Conservation (phyloP, 1,140 invertebrate species). For the Calycopis cecrops region DNA sequence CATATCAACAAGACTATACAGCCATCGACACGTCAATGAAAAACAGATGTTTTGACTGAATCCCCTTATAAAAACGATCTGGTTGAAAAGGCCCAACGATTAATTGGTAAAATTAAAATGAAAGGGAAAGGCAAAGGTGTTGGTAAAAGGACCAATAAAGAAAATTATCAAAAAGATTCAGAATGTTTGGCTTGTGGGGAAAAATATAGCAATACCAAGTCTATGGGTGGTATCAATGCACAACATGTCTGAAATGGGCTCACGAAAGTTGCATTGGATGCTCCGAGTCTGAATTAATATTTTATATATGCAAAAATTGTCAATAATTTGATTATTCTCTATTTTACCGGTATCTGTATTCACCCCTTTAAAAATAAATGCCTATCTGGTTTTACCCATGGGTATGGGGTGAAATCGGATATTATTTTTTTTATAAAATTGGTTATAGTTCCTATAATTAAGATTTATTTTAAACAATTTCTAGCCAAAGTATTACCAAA, state of each 20-base stretch:
- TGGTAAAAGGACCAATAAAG: background rate
- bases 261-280: constrained; percentile 10
- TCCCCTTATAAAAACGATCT: constrained; percentile 8
- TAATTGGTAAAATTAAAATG: background rate
- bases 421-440: no score
- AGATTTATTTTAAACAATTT: no score
- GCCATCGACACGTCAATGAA: constrained; percentile 4
- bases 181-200: constrained; percentile 9
- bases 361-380: no score
- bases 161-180: constrained; percentile 8
- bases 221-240: constrained; percentile 8
- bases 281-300: background rate
- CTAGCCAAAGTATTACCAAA: no score
- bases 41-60: constrained; percentile 11
- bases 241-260: constrained; percentile 6
- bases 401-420: no score
- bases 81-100: background rate
- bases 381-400: no score
- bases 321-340: background rate
- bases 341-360: no score
- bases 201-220: constrained; percentile 5
- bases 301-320: background rate
- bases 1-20: background rate
- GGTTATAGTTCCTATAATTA: no score
- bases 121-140: constrained; percentile 2